Evolutionary conservation across 2,888 invertebrate species (phyloP).

Genomic region (Euspilapteryx auroguttella): DNA sequence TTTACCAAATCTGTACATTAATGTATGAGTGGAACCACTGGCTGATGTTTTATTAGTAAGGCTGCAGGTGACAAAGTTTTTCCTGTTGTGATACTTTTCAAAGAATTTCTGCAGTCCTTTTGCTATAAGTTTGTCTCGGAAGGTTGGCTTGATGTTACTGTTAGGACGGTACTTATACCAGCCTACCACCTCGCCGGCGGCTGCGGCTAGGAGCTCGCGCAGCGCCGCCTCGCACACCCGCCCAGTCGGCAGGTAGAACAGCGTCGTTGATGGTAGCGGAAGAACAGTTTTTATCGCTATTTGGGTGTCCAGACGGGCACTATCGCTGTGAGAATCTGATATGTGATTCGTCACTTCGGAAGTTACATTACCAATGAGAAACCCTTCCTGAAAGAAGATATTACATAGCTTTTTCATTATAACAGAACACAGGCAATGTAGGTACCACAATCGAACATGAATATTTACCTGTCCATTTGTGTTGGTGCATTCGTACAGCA

Average conservation of each 20-base stretch:
- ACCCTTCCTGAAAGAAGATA: constrained; percentile 55
- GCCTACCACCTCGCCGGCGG: constrained; percentile 63
- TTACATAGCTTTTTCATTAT: constrained; percentile 4
- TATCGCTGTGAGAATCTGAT: constrained; percentile 68
- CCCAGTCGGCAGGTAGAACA: constrained; percentile 62
- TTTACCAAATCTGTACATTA: constrained; percentile 64
- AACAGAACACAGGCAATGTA: constrained; percentile 7
- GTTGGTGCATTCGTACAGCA: constrained; percentile 69
- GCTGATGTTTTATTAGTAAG: constrained; percentile 54
- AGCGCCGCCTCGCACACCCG: constrained; percentile 58
- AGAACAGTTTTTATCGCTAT: constrained; percentile 64
- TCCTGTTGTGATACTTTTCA: constrained; percentile 46
- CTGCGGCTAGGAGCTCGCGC: constrained; percentile 46
- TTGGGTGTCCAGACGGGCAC: constrained; percentile 61
- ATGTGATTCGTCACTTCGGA: constrained; percentile 67
- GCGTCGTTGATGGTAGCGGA: constrained; percentile 57
- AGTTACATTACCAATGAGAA: constrained; percentile 66
- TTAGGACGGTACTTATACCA: constrained; percentile 69
- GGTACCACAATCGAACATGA: background rate
- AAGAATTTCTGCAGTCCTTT: constrained; percentile 64
- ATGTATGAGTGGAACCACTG: constrained; percentile 61
- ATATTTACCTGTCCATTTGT: constrained; percentile 59
- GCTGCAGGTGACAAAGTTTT: constrained; percentile 65
- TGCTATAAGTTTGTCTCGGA: constrained; percentile 65
- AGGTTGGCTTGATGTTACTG: constrained; percentile 54